These are phyloP conservation scores for Lepidurus couesii DNA, from an alignment of 1,140 invertebrate species.

Conservation along the genomic window DNA sequence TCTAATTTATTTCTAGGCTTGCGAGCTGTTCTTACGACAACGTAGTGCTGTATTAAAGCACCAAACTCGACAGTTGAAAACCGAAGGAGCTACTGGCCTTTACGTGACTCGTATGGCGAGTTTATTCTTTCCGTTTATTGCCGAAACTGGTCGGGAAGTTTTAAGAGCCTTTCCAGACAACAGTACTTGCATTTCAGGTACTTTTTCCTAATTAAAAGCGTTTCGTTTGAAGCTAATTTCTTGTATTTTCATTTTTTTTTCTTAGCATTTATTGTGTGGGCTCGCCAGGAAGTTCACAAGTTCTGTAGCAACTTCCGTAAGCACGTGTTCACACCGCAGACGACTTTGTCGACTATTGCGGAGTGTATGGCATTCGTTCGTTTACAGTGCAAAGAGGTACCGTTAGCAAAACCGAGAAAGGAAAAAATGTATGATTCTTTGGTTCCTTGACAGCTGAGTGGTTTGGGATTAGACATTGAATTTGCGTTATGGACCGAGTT, in stretches of 20 bases:
- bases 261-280: slow-evolving; percentile 83
- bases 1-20: slow-evolving; percentile 52
- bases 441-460: slow-evolving; percentile 51
- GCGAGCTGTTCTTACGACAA: slow-evolving; percentile 77
- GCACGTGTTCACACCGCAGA: slow-evolving; percentile 89
- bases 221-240: background rate
- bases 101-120: slow-evolving; percentile 79
- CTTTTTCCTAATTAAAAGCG: background rate
- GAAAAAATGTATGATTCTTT: slow-evolving; percentile 37
- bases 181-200: slow-evolving; percentile 65
- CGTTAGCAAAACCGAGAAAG: slow-evolving; percentile 34
- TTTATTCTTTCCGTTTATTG: slow-evolving; percentile 81
- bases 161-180: slow-evolving; percentile 68
- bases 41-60: slow-evolving; percentile 75
- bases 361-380: slow-evolving; percentile 77
- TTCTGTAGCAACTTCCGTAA: slow-evolving; percentile 73
- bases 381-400: slow-evolving; percentile 65
- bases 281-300: slow-evolving; percentile 74
- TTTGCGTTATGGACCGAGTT: slow-evolving; percentile 78
- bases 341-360: slow-evolving; percentile 70
- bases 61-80: slow-evolving; percentile 75
- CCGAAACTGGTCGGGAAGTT: slow-evolving; percentile 81
- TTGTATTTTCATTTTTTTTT: slow-evolving; percentile 40
- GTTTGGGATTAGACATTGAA: slow-evolving; percentile 70
- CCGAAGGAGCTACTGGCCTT: slow-evolving; percentile 75